These are phyloP conservation scores for Rhyzopertha dominica DNA, from an alignment of 1,140 invertebrate species.

Conservation along the genomic window DNA sequence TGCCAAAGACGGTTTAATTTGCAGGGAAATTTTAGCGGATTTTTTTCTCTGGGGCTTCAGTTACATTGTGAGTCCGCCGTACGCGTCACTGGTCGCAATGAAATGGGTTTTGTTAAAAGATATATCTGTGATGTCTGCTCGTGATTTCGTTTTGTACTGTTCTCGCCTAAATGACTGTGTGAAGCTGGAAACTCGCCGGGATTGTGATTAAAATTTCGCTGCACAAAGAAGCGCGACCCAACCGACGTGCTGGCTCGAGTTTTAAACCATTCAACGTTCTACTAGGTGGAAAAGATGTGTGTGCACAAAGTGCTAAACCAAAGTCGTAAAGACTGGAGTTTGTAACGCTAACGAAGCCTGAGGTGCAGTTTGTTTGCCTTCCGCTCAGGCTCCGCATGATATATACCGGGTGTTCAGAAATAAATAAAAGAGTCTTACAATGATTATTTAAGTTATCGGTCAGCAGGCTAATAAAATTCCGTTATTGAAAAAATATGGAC, in stretches of 20 bases:
- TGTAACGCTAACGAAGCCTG: too few relatives aligned
- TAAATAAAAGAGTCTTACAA: too few relatives aligned
- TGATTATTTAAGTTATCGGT: too few relatives aligned
- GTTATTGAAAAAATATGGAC: too few relatives aligned
- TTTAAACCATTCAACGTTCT: not conserved
- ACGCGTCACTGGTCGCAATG: conserved; percentile 6
- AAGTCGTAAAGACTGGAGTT: too few relatives aligned
- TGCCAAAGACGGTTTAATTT: conserved; percentile 43
- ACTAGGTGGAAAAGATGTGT: conserved; percentile 18
- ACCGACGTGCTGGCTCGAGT: not conserved
- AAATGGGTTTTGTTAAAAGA: conserved; percentile 37
- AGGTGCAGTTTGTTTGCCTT: too few relatives aligned
- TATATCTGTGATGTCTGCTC: conserved; percentile 33
- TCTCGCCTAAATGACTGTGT: conserved; percentile 38
- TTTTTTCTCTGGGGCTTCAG: conserved; percentile 38
- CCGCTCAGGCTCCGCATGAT: too few relatives aligned
- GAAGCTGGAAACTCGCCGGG: conserved; percentile 24
- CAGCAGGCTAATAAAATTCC: too few relatives aligned
- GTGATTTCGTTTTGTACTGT: conserved; percentile 25
- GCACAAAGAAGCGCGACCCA: conserved; percentile 7
- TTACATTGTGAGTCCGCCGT: conserved; percentile 28
- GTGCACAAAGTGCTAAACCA: too few relatives aligned
- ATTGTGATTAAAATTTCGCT: conserved; percentile 38
- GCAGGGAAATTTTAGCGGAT: conserved; percentile 42
- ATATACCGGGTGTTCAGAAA: too few relatives aligned